Evolutionary conservation across 2,113 vertebrate species (phyloP), one percentile per base, ranked within the genome.

Genomic region (Semicossyphus pulcher): DNA sequence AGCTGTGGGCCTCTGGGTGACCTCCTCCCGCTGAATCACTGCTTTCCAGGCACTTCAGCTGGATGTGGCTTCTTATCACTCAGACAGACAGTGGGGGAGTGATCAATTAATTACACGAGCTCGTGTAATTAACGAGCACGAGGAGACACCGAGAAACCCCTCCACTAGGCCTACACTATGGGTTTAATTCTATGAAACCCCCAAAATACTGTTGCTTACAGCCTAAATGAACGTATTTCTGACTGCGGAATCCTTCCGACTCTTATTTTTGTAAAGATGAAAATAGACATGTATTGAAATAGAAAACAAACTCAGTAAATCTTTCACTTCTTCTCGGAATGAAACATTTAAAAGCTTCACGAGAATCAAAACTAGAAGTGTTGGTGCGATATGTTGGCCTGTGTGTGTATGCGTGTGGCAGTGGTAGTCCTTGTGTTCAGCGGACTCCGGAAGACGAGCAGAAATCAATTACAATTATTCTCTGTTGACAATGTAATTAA

Each of bases 401-500:
- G 28, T 26, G 37, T 34, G 47, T 29, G 23, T 29, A 59, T 3
- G 62, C 14, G 42, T n/a, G 60, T 47, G 59, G 20, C 44, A 18
- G 10, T n/a, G 37, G 64, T 20, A 51, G 37, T 32, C 21, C 20
- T 14, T 21, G 76, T 34, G 80, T 48, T 70, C 76, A 76, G 42
- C 25, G 77, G 57, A 48, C 65, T 72, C 56, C 65, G 49, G 73
- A 88, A 90, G 80, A 90, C 80, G 89, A 89, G 89, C 89, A 93
- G 71, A 93, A 95, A 96, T 97, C 96, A 95, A 95, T 97, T 91
- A 94, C 94, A 92, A 94, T 97, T 97, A 95, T 97, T 97, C 96
- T 95, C 93, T 94, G 93, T 93, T 97, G 96, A 97, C 96, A 97
- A 95, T 95, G 94, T 95, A 95, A 97, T 98, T 96, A 97, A 95